These are phyloP conservation scores for Pterobdella sp. DNA, from an alignment of 2,888 invertebrate genomes.

Conservation along the genomic window DNA sequence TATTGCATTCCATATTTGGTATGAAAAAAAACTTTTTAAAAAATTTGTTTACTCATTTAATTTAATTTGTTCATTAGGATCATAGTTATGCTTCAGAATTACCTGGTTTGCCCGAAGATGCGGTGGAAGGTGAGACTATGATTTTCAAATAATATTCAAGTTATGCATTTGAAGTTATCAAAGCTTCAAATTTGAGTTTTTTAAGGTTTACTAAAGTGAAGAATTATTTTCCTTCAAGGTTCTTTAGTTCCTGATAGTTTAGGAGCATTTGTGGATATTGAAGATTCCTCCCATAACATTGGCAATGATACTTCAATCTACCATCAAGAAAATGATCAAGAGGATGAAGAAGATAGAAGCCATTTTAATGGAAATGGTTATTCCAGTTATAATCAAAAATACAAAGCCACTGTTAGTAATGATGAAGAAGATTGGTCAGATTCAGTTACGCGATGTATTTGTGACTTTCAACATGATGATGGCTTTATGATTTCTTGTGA, in stretches of 20 bases:
- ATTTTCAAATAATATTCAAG: neutral
- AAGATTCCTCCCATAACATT: conserved; percentile 35
- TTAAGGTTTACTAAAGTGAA: neutral
- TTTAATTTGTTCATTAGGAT: neutral
- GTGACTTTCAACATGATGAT: conserved; percentile 86
- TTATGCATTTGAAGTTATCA: neutral
- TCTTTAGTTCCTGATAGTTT: conserved; percentile 18
- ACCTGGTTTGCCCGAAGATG: neutral
- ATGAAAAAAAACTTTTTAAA: neutral
- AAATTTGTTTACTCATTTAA: neutral
- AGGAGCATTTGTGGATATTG: conserved; percentile 41
- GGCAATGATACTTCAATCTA: neutral
- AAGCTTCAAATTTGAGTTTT: neutral
- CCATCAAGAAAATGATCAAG: neutral
- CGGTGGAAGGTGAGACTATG: neutral
- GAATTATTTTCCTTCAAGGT: neutral
- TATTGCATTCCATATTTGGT: conserved; percentile 7
- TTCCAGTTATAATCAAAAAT: neutral
- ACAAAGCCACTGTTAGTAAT: neutral
- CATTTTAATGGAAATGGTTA: neutral
- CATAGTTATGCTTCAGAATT: conserved; percentile 14
- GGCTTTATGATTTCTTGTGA: conserved; percentile 98
- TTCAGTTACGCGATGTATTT: conserved; percentile 75
- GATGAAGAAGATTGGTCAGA: conserved; percentile 4
- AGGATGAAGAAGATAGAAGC: neutral